These are phyloP conservation scores for Rhadinocentrus ornatus DNA, from an alignment of 2,797 vertebrate species.

Conservation along the genomic window DNA sequence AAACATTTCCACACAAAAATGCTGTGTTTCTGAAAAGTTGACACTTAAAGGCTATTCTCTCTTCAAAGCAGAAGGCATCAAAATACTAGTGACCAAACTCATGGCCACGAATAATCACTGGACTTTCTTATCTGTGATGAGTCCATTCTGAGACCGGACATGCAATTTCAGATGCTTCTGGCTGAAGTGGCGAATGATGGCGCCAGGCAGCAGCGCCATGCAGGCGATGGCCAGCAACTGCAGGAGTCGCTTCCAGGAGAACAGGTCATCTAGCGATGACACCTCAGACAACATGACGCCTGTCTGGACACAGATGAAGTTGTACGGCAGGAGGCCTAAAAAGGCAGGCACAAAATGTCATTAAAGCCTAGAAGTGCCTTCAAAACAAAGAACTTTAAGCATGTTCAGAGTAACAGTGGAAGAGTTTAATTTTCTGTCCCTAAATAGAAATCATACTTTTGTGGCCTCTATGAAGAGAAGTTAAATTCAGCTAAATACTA, in stretches of 20 bases:
- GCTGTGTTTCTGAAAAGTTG: conserved; percentile 18
- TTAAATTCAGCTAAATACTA: neutral
- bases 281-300: conserved; percentile 93
- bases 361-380: neutral
- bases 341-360: neutral
- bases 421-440: neutral
- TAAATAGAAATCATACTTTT: neutral
- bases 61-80: conserved; percentile 7
- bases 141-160: conserved; percentile 50
- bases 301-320: conserved; percentile 98
- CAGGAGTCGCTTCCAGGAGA: conserved; percentile 90
- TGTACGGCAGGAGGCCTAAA: conserved; percentile 94
- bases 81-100: neutral
- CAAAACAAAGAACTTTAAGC: neutral
- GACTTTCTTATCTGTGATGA: conserved; percentile 80
- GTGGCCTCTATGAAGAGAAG: neutral
- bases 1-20: neutral
- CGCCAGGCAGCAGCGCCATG: conserved; percentile 89
- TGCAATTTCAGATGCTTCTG: conserved; percentile 81
- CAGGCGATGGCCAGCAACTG: conserved; percentile 91
- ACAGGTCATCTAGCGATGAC: conserved; percentile 91
- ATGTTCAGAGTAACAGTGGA: neutral
- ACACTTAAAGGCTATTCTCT: conserved; percentile 26
- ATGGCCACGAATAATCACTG: conserved; percentile 72
- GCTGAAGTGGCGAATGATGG: conserved; percentile 89